Percentiles rank a stretch among this genome's conserved stretches.
Evolutionary conservation across 2,113 vertebrate species (phyloP).

Genomic region (Notarius quadriscutis): DNA sequence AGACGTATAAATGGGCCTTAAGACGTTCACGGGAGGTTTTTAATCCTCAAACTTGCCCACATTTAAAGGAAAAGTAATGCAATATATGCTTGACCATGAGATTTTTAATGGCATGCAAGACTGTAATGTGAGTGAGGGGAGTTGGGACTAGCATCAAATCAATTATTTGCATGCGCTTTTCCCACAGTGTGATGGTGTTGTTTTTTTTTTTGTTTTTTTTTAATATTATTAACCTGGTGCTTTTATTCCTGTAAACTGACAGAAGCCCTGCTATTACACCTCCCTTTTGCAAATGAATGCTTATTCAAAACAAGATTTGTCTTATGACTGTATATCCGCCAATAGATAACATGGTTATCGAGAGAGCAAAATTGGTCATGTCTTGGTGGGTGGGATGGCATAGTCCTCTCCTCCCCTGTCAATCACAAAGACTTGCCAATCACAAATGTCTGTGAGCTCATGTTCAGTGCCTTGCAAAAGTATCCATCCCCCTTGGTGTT

Average conservation of each 20-base stretch:
- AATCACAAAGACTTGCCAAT: too few species aligned
- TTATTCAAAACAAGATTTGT: background rate
- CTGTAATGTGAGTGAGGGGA: background rate
- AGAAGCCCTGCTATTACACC: background rate
- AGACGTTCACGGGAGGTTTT: background rate
- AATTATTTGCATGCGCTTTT: conserved; percentile 28
- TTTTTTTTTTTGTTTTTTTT: too few species aligned
- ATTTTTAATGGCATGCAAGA: background rate
- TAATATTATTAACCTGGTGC: background rate
- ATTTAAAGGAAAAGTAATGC: background rate
- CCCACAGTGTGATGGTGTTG: background rate
- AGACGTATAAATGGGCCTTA: too few species aligned
- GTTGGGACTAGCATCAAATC: background rate
- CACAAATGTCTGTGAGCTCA: background rate
- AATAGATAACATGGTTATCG: too few species aligned
- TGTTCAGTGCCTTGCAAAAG: too few species aligned
- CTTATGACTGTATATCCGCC: background rate
- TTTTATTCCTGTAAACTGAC: background rate
- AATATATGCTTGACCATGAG: background rate
- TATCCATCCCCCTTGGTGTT: too few species aligned
- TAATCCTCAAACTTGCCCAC: background rate
- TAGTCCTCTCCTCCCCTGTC: too few species aligned
- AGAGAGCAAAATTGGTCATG: too few species aligned
- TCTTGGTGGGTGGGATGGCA: too few species aligned
- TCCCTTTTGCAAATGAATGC: conserved; percentile 10